These are phyloP conservation scores for Beris morrisii DNA, from an alignment of 2,888 invertebrate genomes.

Conservation along the genomic window DNA sequence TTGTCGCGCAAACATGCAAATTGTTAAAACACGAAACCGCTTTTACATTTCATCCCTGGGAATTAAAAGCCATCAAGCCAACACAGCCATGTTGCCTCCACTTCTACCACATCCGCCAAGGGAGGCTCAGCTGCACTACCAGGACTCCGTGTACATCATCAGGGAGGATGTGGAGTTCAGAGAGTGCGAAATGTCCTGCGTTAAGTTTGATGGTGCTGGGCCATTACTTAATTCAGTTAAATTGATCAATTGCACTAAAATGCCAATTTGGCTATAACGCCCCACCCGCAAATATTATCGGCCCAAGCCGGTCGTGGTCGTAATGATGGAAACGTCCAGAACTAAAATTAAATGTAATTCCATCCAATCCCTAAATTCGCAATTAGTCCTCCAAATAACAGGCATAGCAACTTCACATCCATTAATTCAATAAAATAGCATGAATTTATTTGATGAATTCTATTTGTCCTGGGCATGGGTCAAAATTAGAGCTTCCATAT, in stretches of 20 bases:
- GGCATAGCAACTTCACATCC: too few relatives aligned
- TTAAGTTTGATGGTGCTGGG: not conserved
- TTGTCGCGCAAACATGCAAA: slow-evolving; percentile 26
- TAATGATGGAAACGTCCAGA: slow-evolving; percentile 1
- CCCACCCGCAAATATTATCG: not conserved
- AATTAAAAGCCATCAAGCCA: slow-evolving; percentile 32
- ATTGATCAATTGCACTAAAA: slow-evolving; percentile 34
- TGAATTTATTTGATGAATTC: too few relatives aligned
- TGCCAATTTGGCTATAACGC: slow-evolving; percentile 27
- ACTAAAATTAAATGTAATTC: slow-evolving; percentile 6
- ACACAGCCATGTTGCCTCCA: not conserved
- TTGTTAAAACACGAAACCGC: slow-evolving; percentile 35
- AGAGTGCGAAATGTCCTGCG: not conserved
- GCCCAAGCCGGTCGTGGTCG: not conserved
- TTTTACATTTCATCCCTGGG: slow-evolving; percentile 30
- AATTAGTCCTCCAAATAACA: too few relatives aligned
- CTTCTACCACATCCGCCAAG: not conserved
- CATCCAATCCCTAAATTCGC: not conserved
- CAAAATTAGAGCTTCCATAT: too few relatives aligned
- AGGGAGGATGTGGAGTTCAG: not conserved
- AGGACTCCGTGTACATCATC: not conserved
- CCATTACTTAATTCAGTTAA: slow-evolving; percentile 31
- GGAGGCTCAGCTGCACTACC: not conserved
- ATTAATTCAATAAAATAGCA: too few relatives aligned
- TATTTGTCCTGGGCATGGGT: too few relatives aligned